Percentiles rank a stretch among this genome's conserved stretches.
phyloP scores from a whole-genome alignment of 2,888 invertebrate genomes.

The Hypsopygia costalis region DNA sequence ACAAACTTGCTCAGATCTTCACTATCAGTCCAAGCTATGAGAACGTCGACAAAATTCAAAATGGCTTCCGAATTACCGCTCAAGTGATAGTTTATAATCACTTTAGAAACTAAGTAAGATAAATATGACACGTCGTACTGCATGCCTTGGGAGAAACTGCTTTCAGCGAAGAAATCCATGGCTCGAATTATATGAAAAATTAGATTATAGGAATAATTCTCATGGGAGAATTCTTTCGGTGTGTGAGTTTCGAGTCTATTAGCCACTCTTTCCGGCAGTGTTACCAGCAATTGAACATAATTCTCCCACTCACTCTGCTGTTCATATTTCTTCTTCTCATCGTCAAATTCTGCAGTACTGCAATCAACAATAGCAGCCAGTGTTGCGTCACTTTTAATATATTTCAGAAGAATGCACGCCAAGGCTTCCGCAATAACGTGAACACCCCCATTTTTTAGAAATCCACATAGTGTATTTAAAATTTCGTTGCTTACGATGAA shows the following conservation, averaged over 20 bases:
- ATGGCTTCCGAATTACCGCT: constrained; percentile 66
- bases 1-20: constrained; percentile 48
- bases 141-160: constrained; percentile 39
- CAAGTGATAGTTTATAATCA: constrained; percentile 78
- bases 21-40: constrained; percentile 73
- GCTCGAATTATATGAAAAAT: constrained; percentile 81
- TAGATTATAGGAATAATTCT: constrained; percentile 80
- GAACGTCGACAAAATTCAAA: constrained; percentile 71
- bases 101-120: constrained; percentile 81
- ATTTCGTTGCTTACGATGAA: constrained; percentile 67
- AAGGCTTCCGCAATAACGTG: constrained; percentile 46
- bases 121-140: constrained; percentile 62
- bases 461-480: constrained; percentile 63
- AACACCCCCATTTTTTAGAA: constrained; percentile 62
- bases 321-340: constrained; percentile 25
- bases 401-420: constrained; percentile 58
- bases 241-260: constrained; percentile 81
- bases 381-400: constrained; percentile 80
- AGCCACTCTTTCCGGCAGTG: constrained; percentile 85
- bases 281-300: constrained; percentile 82
- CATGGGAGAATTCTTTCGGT: constrained; percentile 79
- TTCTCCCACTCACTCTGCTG: constrained; percentile 63
- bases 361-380: constrained; percentile 69
- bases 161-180: constrained; percentile 81
- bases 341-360: constrained; percentile 31